Evolutionary conservation across 2,113 vertebrate genomes (phyloP).

Genomic region (Centropus bengalensis): DNA sequence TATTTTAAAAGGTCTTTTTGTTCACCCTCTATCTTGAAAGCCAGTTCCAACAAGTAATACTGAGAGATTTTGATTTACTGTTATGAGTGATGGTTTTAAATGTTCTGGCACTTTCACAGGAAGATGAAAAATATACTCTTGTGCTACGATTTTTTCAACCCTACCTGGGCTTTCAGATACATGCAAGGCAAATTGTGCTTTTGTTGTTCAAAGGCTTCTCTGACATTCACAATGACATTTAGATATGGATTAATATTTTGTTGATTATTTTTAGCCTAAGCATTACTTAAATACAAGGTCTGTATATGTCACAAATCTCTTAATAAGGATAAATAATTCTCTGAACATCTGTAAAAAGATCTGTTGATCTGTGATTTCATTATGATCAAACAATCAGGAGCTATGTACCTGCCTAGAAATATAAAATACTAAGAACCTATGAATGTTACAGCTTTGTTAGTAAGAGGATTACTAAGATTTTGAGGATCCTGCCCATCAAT

Average conservation of each 20-base stretch:
- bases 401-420: constrained; percentile 1
- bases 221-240: constrained; percentile 40
- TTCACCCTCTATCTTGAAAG: constrained; percentile 17
- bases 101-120: neutral
- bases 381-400: constrained; percentile 23
- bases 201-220: constrained; percentile 21
- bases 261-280: constrained; percentile 47
- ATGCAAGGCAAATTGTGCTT: neutral
- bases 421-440: constrained; percentile 30
- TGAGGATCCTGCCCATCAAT: neutral
- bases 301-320: constrained; percentile 16
- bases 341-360: constrained; percentile 47
- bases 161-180: neutral
- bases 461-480: neutral
- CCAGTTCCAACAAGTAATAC: constrained; percentile 13
- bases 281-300: constrained; percentile 44
- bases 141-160: constrained; percentile 5
- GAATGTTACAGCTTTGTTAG: neutral
- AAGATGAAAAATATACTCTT: constrained; percentile 41
- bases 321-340: constrained; percentile 46
- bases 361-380: constrained; percentile 12
- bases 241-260: constrained; percentile 47
- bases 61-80: constrained; percentile 48
- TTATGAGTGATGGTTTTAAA: constrained; percentile 33
- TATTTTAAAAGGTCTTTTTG: constrained; percentile 39